Evolutionary conservation across 2,113 vertebrate species (phyloP).

Genomic region (Chloropsis cyanopogon): DNA sequence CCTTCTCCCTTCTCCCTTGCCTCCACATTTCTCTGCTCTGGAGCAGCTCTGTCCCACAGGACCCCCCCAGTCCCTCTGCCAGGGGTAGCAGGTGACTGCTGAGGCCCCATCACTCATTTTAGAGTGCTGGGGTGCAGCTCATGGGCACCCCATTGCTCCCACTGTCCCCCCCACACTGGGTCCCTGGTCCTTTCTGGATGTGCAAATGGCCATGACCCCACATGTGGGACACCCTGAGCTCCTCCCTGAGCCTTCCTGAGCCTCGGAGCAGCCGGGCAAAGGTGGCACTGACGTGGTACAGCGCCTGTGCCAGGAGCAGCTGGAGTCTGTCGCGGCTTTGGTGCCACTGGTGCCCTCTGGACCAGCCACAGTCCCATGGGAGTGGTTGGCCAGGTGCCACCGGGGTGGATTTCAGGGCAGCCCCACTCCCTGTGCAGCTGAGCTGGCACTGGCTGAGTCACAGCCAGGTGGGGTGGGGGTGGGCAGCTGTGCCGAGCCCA

Average conservation of each 20-base stretch:
- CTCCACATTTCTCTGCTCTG: background rate
- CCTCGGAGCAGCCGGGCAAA: background rate
- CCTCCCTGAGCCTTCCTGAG: no score
- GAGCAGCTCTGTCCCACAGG: background rate
- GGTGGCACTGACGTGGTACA: background rate
- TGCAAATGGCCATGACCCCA: background rate
- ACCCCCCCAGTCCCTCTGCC: background rate
- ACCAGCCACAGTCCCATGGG: rapidly evolving
- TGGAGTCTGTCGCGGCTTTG: rapidly evolving
- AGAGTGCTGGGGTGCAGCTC: background rate
- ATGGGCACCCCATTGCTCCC: background rate
- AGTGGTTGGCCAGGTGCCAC: rapidly evolving
- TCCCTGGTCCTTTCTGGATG: background rate
- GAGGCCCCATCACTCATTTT: background rate
- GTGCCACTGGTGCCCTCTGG: background rate
- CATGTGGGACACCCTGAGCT: background rate
- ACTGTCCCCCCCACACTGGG: rapidly evolving
- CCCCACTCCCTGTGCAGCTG: rapidly evolving
- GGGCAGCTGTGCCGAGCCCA: background rate
- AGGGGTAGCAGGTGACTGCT: background rate
- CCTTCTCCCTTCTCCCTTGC: background rate
- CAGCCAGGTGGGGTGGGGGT: no score
- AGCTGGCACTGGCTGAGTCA: background rate
- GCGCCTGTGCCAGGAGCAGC: background rate
- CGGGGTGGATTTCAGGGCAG: background rate